A percentile compares a stretch with the other conserved stretches of the same genome.
Evolutionary conservation across 2,113 vertebrate genomes (phyloP).

Genomic region (Ptychochromis oligacanthus): DNA sequence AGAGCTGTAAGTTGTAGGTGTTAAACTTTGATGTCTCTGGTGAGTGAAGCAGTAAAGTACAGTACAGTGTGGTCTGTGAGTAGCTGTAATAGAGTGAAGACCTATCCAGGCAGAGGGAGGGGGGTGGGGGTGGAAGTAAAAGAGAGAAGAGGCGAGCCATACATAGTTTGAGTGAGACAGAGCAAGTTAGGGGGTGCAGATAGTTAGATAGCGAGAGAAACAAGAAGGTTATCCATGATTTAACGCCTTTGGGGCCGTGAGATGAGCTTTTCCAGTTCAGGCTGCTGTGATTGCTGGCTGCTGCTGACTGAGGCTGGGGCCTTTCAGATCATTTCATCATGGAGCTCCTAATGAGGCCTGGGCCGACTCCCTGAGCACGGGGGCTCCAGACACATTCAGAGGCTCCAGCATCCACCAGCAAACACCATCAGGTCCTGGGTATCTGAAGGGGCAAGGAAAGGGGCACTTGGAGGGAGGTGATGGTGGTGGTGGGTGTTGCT

Average conservation of each 20-base stretch:
- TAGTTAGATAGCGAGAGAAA: slow-evolving; percentile 74
- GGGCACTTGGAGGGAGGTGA: slow-evolving; percentile 1
- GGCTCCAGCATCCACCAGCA: slow-evolving; percentile 53
- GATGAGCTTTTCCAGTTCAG: slow-evolving; percentile 73
- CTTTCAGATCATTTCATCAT: slow-evolving; percentile 86
- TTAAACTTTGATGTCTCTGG: slow-evolving; percentile 82
- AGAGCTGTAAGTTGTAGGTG: slow-evolving; percentile 67
- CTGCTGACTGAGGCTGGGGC: slow-evolving; percentile 57
- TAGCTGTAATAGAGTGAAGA: slow-evolving; percentile 46
- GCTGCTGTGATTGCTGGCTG: slow-evolving; percentile 75
- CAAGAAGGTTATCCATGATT: slow-evolving; percentile 82
- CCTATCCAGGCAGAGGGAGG: slow-evolving; percentile 39
- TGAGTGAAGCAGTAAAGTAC: slow-evolving; percentile 62
- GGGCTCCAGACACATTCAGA: slow-evolving; percentile 57
- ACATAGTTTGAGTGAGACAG: slow-evolving; percentile 63
- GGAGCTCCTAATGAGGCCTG: slow-evolving; percentile 80
- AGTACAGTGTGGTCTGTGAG: slow-evolving; percentile 66
- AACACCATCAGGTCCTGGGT: slow-evolving; percentile 45
- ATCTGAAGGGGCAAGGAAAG: slow-evolving; percentile 1
- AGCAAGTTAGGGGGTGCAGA: slow-evolving; percentile 59
- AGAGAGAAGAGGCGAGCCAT: slow-evolving; percentile 46
- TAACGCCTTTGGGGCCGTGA: slow-evolving; percentile 74
- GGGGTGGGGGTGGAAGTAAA: slow-evolving; percentile 25
- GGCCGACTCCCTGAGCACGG: slow-evolving; percentile 60
- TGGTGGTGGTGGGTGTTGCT: slow-evolving; percentile 63